A percentile compares a stretch with the other conserved stretches of the same genome.
phyloP scores from a whole-genome alignment of 2,113 vertebrate species.

The Tursiops truncatus region DNA sequence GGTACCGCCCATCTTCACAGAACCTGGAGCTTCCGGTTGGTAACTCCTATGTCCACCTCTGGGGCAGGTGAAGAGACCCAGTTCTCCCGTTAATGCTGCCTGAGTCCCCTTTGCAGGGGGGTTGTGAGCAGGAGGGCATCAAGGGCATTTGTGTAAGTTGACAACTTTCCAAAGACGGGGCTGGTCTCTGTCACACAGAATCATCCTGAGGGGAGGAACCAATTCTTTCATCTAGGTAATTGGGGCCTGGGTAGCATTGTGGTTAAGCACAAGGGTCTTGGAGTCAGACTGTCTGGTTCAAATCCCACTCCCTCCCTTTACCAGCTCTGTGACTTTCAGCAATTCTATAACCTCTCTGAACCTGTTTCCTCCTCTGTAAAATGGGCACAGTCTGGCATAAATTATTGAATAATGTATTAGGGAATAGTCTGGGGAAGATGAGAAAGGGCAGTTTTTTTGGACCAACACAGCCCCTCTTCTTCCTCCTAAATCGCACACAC shows the following conservation, averaged over 20 bases:
- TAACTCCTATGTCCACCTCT: not conserved
- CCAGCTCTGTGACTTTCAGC: not conserved
- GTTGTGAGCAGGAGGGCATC: not conserved
- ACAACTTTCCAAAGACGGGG: not conserved
- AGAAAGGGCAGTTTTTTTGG: not conserved
- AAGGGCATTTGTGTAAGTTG: not conserved
- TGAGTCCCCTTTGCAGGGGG: not conserved
- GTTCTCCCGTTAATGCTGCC: fast-evolving
- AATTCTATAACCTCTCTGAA: not conserved
- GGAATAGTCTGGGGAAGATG: not conserved
- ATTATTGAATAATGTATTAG: not conserved
- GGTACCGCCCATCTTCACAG: not conserved
- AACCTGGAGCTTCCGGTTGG: not conserved
- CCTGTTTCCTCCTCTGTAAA: not conserved
- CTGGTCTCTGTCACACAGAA: not conserved
- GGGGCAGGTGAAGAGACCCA: not conserved
- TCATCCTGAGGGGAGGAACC: too few species aligned
- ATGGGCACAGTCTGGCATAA: not conserved
- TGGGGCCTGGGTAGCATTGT: not conserved
- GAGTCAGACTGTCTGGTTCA: not conserved
- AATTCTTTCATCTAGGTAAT: not conserved
- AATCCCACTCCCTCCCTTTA: not conserved
- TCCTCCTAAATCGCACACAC: not conserved
- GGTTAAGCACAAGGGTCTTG: not conserved
- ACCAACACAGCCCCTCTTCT: not conserved